phyloP scores from a whole-genome alignment of 1,140 invertebrate species.

The Dinothrombium tinctorium region DNA sequence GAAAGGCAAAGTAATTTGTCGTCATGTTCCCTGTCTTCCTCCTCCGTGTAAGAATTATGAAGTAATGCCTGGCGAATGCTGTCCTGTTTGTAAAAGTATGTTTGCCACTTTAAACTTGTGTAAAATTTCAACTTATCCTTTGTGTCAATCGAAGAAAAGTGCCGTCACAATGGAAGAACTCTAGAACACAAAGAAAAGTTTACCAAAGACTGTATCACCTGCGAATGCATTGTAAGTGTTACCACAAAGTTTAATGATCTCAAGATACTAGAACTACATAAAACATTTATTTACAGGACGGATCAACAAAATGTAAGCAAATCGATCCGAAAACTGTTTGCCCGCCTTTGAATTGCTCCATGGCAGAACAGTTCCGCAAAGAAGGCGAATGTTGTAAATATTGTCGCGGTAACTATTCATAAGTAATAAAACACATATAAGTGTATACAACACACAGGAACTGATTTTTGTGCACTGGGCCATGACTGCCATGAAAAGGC shows the following conservation, averaged over 20 bases:
- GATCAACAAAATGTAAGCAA: conserved; percentile 46
- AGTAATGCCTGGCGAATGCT: conserved; percentile 47
- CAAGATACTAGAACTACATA: too few species aligned
- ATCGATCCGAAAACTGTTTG: conserved; percentile 46
- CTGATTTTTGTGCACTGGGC: too few species aligned
- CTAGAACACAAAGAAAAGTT: conserved; percentile 59
- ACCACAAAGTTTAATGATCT: too few species aligned
- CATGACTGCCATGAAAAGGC: conserved; percentile 53
- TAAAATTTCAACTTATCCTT: too few species aligned
- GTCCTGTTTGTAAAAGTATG: conserved; percentile 55
- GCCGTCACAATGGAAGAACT: conserved; percentile 30
- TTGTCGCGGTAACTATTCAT: conserved; percentile 41
- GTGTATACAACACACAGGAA: too few species aligned
- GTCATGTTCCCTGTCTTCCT: conserved; percentile 44
- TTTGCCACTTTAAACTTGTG: too few species aligned
- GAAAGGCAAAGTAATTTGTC: conserved; percentile 56
- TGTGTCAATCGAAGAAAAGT: too few species aligned
- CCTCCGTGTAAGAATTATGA: conserved; percentile 52
- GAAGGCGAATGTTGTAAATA: conserved; percentile 69
- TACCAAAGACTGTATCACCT: conserved; percentile 28
- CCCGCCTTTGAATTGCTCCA: conserved; percentile 50
- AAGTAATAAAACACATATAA: too few species aligned
- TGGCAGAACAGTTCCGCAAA: conserved; percentile 45
- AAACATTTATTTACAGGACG: too few species aligned
- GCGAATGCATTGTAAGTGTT: too few species aligned